Percentiles rank a stretch among this genome's conserved stretches.
Conservation (phyloP, 2,113 vertebrate species). For the Leucoraja erinaceus region DNA sequence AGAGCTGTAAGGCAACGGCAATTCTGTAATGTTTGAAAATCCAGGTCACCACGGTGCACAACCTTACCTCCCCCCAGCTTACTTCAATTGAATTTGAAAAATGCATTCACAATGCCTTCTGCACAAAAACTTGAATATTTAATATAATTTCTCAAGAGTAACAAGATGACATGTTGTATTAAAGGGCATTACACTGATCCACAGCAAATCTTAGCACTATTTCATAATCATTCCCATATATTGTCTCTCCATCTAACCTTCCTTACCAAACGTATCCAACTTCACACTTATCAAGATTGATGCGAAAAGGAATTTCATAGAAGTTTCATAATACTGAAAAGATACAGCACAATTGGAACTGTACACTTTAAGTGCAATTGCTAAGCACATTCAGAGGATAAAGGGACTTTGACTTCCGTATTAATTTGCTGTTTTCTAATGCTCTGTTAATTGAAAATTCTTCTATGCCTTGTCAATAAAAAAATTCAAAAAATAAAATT, state of each 20-base stretch:
- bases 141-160: neutral
- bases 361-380: neutral
- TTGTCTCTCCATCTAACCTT: neutral
- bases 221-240: neutral
- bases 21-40: neutral
- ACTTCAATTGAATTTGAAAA: neutral
- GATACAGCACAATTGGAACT: neutral
- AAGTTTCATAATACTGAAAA: neutral
- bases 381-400: neutral
- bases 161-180: neutral
- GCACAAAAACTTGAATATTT: neutral
- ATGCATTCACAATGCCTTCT: neutral
- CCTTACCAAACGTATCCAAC: neutral
- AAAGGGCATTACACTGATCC: neutral
- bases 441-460: neutral
- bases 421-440: neutral
- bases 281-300: neutral
- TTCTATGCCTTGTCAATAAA: neutral
- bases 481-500: neutral
- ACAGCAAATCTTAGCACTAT: neutral
- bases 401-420: neutral
- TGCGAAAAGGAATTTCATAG: neutral
- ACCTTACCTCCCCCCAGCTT: neutral
- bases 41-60: neutral
- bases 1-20: neutral